These are phyloP conservation scores for Scalopus aquaticus DNA, from an alignment of 2,113 vertebrate species.

Conservation along the genomic window DNA sequence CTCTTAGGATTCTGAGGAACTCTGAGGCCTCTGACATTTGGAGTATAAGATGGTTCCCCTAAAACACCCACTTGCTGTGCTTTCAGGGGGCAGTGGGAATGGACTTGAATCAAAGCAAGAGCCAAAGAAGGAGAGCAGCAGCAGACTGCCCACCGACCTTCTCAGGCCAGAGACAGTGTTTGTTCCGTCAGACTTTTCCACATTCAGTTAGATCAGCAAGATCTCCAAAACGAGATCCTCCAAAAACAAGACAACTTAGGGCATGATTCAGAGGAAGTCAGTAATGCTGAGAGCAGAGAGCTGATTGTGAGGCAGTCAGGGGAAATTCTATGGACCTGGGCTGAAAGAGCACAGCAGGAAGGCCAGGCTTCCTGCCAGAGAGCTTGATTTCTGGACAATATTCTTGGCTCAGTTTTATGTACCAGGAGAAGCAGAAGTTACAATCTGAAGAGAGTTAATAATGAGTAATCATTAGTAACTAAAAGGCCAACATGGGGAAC, in stretches of 20 bases:
- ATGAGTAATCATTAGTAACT: background rate
- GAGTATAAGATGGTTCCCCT: background rate
- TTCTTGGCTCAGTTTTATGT: background rate
- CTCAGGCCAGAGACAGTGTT: background rate
- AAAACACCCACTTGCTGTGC: background rate
- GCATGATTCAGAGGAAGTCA: background rate
- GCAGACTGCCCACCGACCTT: background rate
- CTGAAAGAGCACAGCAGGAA: background rate
- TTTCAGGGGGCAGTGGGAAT: background rate
- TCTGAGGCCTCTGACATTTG: background rate
- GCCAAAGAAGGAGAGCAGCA: background rate
- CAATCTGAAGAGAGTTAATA: background rate
- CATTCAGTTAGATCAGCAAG: background rate
- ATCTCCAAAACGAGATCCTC: conserved; percentile 1
- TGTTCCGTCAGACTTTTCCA: background rate
- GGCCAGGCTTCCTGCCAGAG: background rate
- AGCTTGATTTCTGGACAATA: background rate
- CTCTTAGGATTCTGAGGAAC: background rate
- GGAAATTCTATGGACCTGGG: background rate
- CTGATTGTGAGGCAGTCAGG: background rate
- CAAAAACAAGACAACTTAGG: background rate
- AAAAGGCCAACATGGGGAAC: background rate
- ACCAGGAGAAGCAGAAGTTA: background rate
- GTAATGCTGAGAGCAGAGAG: background rate
- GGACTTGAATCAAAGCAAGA: background rate